A percentile compares a stretch with the other conserved stretches of the same genome.
Conservation (phyloP, 2,797 vertebrate genomes). For the Ambastaia sidthimunki region DNA sequence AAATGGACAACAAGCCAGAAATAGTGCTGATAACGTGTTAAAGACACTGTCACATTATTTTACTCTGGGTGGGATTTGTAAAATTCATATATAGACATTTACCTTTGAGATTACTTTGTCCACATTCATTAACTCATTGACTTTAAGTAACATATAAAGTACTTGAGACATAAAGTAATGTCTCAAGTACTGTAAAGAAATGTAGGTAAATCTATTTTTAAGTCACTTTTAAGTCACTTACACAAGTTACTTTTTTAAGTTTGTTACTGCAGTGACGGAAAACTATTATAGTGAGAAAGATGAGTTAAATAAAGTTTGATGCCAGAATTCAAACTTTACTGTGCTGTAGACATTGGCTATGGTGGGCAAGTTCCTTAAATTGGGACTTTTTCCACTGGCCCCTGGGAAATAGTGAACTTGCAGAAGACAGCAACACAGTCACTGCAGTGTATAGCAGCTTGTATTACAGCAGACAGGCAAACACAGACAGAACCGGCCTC, state of each 20-base stretch:
- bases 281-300: not conserved
- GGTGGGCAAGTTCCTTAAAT: constrained; percentile 54
- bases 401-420: constrained; percentile 71
- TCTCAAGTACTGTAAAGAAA: too few relatives aligned
- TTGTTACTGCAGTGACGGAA: not conserved
- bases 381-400: constrained; percentile 65
- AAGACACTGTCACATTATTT: not conserved
- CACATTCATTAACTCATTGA: too few relatives aligned
- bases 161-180: too few relatives aligned
- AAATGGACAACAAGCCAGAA: not conserved
- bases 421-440: constrained; percentile 12
- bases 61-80: not conserved
- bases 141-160: too few relatives aligned
- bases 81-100: too few relatives aligned
- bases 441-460: constrained; percentile 43
- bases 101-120: not conserved
- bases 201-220: too few relatives aligned
- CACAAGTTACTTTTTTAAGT: too few relatives aligned
- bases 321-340: not conserved
- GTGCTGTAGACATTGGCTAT: not conserved
- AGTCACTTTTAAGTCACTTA: too few relatives aligned
- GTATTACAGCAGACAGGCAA: constrained; percentile 43
- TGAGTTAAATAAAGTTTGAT: not conserved
- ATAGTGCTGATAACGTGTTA: not conserved
- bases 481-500: constrained; percentile 50